Percentiles rank a stretch among this genome's conserved stretches.
Evolutionary conservation across 2,113 vertebrate genomes (phyloP).

Genomic region (Serilophus lunatus): DNA sequence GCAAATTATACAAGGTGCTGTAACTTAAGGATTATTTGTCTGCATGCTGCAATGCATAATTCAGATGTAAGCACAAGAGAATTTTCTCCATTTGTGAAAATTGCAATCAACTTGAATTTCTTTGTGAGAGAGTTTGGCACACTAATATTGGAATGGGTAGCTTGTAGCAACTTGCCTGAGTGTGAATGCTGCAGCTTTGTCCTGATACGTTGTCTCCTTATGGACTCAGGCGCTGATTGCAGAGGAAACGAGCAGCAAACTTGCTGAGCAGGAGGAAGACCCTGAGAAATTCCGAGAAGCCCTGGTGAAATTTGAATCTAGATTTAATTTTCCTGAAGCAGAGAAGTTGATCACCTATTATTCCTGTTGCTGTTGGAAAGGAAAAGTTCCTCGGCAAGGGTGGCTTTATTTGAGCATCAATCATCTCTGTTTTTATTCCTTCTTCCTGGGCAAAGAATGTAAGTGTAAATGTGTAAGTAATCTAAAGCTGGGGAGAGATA

Average conservation of each 20-base stretch:
- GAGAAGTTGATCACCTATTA: conserved; percentile 93
- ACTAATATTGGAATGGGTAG: background rate
- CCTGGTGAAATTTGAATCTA: conserved; percentile 86
- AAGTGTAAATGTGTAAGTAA: conserved; percentile 41
- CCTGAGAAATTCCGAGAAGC: conserved; percentile 91
- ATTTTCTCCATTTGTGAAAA: background rate
- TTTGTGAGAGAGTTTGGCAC: background rate
- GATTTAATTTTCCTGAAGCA: conserved; percentile 88
- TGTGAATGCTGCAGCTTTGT: background rate
- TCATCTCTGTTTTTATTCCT: conserved; percentile 97
- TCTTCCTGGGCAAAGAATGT: conserved; percentile 97
- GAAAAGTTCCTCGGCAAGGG: conserved; percentile 94
- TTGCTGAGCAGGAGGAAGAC: conserved; percentile 89
- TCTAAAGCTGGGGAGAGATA: background rate
- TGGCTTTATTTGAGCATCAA: conserved; percentile 96
- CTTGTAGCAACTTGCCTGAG: background rate
- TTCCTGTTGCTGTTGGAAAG: conserved; percentile 98
- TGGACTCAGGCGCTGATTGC: conserved; percentile 88
- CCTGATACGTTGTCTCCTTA: background rate
- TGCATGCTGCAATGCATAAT: background rate
- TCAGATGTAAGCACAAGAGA: background rate
- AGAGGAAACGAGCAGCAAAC: conserved; percentile 86
- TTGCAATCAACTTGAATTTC: background rate
- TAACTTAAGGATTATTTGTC: background rate
- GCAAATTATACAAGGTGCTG: background rate